Conservation (phyloP, 2,888 invertebrate genomes). For the Epinotia nisella region DNA sequence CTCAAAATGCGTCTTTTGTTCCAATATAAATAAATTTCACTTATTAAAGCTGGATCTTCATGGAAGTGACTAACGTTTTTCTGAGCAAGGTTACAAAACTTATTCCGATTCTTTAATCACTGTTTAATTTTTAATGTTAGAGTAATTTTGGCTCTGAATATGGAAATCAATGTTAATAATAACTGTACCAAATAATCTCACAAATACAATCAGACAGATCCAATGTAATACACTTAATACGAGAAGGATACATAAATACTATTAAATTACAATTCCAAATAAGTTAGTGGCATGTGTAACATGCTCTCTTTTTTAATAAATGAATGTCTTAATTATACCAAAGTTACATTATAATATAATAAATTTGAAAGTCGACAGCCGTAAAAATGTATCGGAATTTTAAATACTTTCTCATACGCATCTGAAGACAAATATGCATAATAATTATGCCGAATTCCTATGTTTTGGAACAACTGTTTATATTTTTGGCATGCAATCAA, state of each 20-base stretch:
- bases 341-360: conserved; percentile 13
- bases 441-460: conserved; percentile 19
- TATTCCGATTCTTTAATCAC: too few relatives aligned
- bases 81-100: too few relatives aligned
- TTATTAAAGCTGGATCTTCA: neutral
- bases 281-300: conserved; percentile 8
- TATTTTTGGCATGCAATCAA: neutral
- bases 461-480: neutral
- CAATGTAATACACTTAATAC: too few relatives aligned
- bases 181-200: too few relatives aligned
- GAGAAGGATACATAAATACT: too few relatives aligned
- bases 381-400: conserved; percentile 8
- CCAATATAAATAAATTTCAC: neutral
- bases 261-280: conserved; percentile 22
- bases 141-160: too few relatives aligned
- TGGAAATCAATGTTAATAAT: too few relatives aligned
- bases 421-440: neutral
- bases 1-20: too few relatives aligned
- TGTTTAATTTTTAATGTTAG: too few relatives aligned
- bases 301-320: conserved; percentile 33
- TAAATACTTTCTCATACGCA: conserved; percentile 8
- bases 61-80: neutral
- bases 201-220: too few relatives aligned
- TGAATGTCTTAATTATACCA: conserved; percentile 32
- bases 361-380: conserved; percentile 4